Base-by-base conservation (phyloP, 2,888 invertebrate species). In the Drosophila melanosoma region DNA sequence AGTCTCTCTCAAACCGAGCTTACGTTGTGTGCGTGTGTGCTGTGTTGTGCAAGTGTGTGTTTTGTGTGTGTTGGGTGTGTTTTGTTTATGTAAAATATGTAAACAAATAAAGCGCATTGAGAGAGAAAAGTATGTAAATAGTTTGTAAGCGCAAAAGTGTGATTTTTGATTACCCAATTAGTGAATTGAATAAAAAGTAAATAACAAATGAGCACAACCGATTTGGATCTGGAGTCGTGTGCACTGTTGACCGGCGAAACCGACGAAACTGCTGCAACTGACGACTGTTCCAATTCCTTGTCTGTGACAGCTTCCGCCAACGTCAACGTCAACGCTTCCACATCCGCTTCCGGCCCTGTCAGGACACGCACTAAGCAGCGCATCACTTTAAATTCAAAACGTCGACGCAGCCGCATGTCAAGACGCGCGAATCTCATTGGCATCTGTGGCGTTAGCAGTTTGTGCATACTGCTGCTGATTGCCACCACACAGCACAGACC, bases 401-500 rank as follows among this genome's bases (percentile, higher is more conserved):
- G 90, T 49, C 82, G 92, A 56, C 90, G 89, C 72, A 92, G 86
- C 74, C 87, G 87, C 60, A 93, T 93, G 93, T 92, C 93, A 68
- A 92, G 93, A 63, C 91, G 93, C 74, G 91, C 92, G 35, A 93
- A 93, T 87, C 80, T 93, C 42, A 92, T 93, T 81, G 93, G 93
- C 70, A 92, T 93, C 80, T 93, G 92, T 87, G 93, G 92, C 76
- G 91, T 93, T 69, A 92, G 93, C 87, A 89, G 92, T 78, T 87
- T 93, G 71, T 93, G 93, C 82, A 92, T 93, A 75, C 83, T 93
- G 82, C 83, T 93, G 90, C 89, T 93, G 76, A 93, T 93, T 74
- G 93, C 93, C 82, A 93, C 93, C 70, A 91, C 92, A 57, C 93
- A 93, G 82, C 92, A 92, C 82, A 91, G 93, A 56, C 91, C 92